phyloP scores from a whole-genome alignment of 2,113 vertebrate genomes.

The Siniperca chuatsi region DNA sequence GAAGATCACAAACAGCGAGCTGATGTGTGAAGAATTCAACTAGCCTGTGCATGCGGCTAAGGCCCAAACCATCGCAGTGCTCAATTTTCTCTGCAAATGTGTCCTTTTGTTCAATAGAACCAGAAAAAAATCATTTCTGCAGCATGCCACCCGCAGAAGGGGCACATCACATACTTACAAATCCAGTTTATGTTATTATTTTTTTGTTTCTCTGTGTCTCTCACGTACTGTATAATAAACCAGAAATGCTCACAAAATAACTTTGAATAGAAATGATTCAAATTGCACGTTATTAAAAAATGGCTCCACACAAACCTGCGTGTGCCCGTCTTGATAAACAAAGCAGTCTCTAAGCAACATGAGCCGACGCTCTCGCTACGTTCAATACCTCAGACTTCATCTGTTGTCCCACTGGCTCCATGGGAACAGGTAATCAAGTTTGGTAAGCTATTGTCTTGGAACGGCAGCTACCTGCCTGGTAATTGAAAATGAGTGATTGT shows the following conservation, averaged over 20 bases:
- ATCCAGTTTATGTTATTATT: not conserved
- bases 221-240: not conserved
- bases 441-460: slow-evolving; percentile 72
- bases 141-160: not conserved
- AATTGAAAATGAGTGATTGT: slow-evolving; percentile 78
- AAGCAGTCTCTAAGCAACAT: slow-evolving; percentile 61
- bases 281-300: slow-evolving; percentile 46
- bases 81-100: slow-evolving; percentile 23
- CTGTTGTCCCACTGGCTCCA: slow-evolving; percentile 65
- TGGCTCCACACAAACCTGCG: not conserved
- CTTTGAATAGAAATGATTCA: slow-evolving; percentile 27
- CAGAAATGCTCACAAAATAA: slow-evolving; percentile 10
- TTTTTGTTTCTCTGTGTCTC: not conserved
- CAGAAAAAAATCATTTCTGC: not conserved
- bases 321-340: slow-evolving; percentile 31
- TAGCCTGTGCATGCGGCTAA: slow-evolving; percentile 4
- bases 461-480: slow-evolving; percentile 69
- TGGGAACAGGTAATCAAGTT: slow-evolving; percentile 80
- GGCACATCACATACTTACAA: not conserved
- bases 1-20: not conserved
- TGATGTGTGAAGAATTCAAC: not conserved
- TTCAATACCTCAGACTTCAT: slow-evolving; percentile 68
- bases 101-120: slow-evolving; percentile 19
- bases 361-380: slow-evolving; percentile 36
- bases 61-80: not conserved